These are phyloP conservation scores for Ceuthmochares aereus DNA, from an alignment of 2,113 vertebrate species.

Conservation along the genomic window DNA sequence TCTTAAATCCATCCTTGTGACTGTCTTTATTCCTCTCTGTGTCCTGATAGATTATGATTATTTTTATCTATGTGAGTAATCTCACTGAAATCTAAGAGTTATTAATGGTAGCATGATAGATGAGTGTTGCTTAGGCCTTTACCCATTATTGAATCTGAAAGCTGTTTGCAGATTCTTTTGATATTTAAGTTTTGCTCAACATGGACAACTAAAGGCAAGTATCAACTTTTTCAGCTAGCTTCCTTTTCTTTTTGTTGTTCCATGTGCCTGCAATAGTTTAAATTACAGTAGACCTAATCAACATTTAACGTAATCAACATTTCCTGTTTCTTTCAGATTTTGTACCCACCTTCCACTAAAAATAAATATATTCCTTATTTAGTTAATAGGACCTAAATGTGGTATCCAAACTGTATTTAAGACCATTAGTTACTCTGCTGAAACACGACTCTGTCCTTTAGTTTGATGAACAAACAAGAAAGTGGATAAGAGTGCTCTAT, in stretches of 20 bases:
- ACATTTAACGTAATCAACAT: constrained; percentile 36
- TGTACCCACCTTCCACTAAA: constrained; percentile 33
- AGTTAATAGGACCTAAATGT: constrained; percentile 4
- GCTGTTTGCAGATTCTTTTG: constrained; percentile 9
- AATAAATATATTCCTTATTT: constrained; percentile 9
- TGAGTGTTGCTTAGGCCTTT: background rate
- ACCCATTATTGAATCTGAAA: constrained; percentile 5
- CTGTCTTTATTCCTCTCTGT: constrained; percentile 47
- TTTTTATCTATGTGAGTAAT: constrained; percentile 40
- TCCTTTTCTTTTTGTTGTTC: background rate
- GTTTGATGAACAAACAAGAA: background rate
- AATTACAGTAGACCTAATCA: constrained; percentile 7
- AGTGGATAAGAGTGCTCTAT: background rate
- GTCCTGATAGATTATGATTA: constrained; percentile 49
- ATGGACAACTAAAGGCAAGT: background rate
- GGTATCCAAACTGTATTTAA: background rate
- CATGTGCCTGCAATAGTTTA: background rate
- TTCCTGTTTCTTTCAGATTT: constrained; percentile 42
- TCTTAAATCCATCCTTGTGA: constrained; percentile 69
- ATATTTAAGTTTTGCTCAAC: background rate
- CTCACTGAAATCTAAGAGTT: constrained; percentile 25
- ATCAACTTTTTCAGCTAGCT: background rate
- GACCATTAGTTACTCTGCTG: background rate
- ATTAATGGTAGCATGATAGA: constrained; percentile 9
- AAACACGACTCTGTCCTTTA: background rate